Conservation (phyloP, 1,140 invertebrate genomes). For the Leptonema lineaticorne region DNA sequence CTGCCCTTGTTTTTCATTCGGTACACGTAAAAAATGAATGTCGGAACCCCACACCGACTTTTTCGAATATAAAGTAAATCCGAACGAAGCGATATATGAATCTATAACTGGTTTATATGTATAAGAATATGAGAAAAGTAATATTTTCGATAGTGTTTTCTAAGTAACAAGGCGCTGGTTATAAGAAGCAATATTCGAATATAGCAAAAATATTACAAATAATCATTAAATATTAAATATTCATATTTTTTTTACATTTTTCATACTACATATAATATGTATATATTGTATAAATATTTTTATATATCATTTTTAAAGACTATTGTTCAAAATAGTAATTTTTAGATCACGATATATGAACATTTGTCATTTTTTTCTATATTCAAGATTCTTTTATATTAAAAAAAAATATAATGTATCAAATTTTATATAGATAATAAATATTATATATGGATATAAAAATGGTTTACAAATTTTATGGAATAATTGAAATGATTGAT, state of each 20-base stretch:
- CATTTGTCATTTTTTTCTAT: constrained; percentile 33
- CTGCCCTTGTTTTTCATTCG: constrained; percentile 31
- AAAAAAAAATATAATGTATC: no score
- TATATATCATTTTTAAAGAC: neutral
- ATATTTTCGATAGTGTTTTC: no score
- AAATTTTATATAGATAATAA: no score
- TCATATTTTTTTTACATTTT: neutral
- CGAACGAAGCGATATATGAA: neutral
- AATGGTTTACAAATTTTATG: no score
- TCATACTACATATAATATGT: neutral
- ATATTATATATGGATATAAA: no score
- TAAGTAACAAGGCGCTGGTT: no score
- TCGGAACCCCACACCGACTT: constrained; percentile 19
- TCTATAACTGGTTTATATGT: neutral
- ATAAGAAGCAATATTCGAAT: no score
- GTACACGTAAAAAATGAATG: constrained; percentile 41
- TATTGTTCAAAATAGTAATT: neutral
- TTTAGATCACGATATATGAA: constrained; percentile 20
- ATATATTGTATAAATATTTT: neutral
- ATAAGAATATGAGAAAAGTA: no score
- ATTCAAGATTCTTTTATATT: no score
- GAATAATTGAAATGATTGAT: no score
- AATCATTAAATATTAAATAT: neutral
- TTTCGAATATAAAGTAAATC: constrained; percentile 19
- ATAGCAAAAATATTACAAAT: neutral